Evolutionary conservation across 2,797 vertebrate genomes (phyloP).

Genomic region (Melanotaenia maccullochi): DNA sequence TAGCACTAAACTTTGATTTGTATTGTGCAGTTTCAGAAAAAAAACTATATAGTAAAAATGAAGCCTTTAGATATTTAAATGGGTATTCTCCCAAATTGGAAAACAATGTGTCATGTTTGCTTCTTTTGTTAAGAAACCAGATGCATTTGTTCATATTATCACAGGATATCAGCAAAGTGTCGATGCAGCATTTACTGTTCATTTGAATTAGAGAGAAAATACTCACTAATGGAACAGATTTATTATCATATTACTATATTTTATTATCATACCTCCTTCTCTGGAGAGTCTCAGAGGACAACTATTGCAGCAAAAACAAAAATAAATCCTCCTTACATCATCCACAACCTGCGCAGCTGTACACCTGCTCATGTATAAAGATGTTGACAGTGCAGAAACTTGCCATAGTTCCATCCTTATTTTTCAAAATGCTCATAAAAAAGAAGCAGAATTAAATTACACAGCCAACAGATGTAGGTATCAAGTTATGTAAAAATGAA

Average conservation of each 20-base stretch:
- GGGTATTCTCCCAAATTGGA: slow-evolving; percentile 6
- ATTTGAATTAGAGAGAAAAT: slow-evolving; percentile 46
- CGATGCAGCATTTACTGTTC: slow-evolving; percentile 41
- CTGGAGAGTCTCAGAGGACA: slow-evolving; percentile 39
- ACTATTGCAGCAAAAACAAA: slow-evolving; percentile 29
- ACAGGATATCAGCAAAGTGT: slow-evolving; percentile 42
- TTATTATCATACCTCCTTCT: slow-evolving; percentile 34
- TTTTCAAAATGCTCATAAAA: slow-evolving; percentile 60
- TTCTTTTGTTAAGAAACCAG: slow-evolving; percentile 27
- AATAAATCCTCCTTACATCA: slow-evolving; percentile 42
- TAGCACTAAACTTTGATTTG: neutral
- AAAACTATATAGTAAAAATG: slow-evolving; percentile 2
- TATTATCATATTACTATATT: slow-evolving; percentile 15
- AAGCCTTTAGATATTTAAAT: slow-evolving; percentile 12
- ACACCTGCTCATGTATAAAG: slow-evolving; percentile 35
- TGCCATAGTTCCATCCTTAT: slow-evolving; percentile 51
- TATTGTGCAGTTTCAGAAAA: neutral
- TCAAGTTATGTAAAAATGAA: slow-evolving; percentile 63
- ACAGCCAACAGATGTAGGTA: slow-evolving; percentile 62
- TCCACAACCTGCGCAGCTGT: slow-evolving; percentile 30
- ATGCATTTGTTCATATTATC: slow-evolving; percentile 13
- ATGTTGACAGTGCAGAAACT: slow-evolving; percentile 41
- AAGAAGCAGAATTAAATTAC: slow-evolving; percentile 60
- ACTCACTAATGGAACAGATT: slow-evolving; percentile 38
- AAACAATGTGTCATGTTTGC: slow-evolving; percentile 3